Conservation (phyloP, 2,797 vertebrate species). For the Hypotaenidia okinawae region DNA sequence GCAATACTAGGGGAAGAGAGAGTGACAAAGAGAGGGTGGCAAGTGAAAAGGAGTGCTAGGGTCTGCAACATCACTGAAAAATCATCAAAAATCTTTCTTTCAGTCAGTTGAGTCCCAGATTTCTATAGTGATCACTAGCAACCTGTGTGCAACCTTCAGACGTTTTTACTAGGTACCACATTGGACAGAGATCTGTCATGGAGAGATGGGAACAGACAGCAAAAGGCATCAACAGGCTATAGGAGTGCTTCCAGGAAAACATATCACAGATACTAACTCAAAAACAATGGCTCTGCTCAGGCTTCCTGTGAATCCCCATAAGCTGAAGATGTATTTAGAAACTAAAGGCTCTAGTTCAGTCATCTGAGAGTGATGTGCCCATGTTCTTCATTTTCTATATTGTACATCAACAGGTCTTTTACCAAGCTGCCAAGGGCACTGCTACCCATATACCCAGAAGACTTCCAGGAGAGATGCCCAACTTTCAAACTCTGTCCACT, state of each 20-base stretch:
- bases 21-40: neutral
- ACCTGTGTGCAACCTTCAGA: neutral
- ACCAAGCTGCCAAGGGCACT: neutral
- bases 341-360: neutral
- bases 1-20: neutral
- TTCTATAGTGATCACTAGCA: neutral
- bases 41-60: neutral
- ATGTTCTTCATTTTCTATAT: neutral
- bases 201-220: neutral
- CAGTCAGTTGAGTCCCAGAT: neutral
- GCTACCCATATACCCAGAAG: neutral
- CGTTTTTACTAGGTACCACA: neutral
- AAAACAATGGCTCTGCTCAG: neutral
- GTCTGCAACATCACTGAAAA: neutral
- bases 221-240: neutral
- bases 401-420: neutral
- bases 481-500: neutral
- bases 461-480: neutral
- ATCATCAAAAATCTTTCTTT: neutral
- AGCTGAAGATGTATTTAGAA: neutral
- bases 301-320: neutral
- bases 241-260: neutral
- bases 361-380: fast-evolving
- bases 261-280: neutral
- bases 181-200: neutral